Conservation (phyloP, 2,797 vertebrate species). For the Setipinna tenuifilis region DNA sequence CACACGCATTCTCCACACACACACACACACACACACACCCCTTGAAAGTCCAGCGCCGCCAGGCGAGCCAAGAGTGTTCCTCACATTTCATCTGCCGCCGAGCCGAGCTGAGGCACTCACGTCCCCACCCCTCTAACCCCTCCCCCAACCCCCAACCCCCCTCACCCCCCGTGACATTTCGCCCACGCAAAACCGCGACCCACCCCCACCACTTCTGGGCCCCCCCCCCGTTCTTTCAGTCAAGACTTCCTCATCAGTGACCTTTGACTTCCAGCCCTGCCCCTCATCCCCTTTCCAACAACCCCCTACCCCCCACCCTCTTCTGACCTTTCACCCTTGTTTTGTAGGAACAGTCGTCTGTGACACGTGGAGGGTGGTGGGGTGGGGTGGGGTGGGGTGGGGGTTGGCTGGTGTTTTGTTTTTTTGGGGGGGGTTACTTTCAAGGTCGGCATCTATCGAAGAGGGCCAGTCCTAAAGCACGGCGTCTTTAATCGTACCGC, state of each 20-base stretch:
- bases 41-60: not conserved
- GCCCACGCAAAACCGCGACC: not conserved
- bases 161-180: conserved; percentile 8
- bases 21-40: no score
- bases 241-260: conserved; percentile 40
- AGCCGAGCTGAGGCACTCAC: not conserved
- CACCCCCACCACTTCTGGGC: no score
- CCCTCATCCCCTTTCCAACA: no score
- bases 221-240: conserved; percentile 25
- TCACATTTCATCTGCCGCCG: conserved; percentile 12
- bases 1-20: not conserved
- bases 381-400: no score
- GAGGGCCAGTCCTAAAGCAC: conserved; percentile 25
- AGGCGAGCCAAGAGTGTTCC: conserved; percentile 9
- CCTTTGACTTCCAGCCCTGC: conserved; percentile 49
- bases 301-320: not conserved
- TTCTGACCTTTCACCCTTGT: conserved; percentile 59
- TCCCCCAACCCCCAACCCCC: not conserved
- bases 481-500: conserved; percentile 47
- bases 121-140: not conserved
- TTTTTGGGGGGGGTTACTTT: not conserved
- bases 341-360: conserved; percentile 54
- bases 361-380: conserved; percentile 47
- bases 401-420: no score
- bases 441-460: conserved; percentile 44